Evolutionary conservation across 2,797 vertebrate genomes (phyloP).

Genomic region (Gymnothorax javanicus): DNA sequence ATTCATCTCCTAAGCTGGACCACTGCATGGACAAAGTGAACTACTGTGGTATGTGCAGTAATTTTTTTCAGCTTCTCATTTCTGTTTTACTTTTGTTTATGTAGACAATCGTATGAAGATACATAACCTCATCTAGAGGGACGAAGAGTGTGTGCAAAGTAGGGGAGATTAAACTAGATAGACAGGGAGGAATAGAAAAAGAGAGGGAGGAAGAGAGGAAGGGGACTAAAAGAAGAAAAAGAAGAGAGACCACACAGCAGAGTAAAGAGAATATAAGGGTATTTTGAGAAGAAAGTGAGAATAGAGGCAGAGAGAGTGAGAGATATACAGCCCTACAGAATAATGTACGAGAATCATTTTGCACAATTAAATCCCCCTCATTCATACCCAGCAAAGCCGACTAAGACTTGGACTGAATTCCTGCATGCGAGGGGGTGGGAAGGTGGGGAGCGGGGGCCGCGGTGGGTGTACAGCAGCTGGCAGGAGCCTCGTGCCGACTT

Average conservation of each 20-base stretch:
- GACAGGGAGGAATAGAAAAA: neutral
- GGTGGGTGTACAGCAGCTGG: neutral
- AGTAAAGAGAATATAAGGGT: neutral
- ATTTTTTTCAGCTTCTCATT: conserved; percentile 48
- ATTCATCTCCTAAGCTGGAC: conserved; percentile 39
- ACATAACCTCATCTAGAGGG: neutral
- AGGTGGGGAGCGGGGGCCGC: too few species aligned
- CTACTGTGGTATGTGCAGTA: conserved; percentile 35
- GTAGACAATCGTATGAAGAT: conserved; percentile 9
- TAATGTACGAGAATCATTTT: neutral
- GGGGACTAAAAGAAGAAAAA: neutral
- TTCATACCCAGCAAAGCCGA: conserved; percentile 1
- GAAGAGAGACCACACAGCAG: neutral
- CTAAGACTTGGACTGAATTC: conserved; percentile 27
- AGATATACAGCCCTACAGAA: neutral
- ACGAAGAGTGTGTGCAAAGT: neutral
- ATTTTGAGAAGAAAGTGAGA: neutral
- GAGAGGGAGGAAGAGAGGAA: neutral
- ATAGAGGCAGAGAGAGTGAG: neutral
- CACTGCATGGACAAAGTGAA: conserved; percentile 33
- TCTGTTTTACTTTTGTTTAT: conserved; percentile 27
- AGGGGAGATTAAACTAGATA: neutral
- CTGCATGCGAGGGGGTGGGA: neutral
- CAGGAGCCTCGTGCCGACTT: conserved; percentile 37
- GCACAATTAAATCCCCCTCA: neutral